Evolutionary conservation across 2,888 invertebrate species (phyloP), one percentile per base, ranked within the genome.

Genomic region (Adineta ricciae): DNA sequence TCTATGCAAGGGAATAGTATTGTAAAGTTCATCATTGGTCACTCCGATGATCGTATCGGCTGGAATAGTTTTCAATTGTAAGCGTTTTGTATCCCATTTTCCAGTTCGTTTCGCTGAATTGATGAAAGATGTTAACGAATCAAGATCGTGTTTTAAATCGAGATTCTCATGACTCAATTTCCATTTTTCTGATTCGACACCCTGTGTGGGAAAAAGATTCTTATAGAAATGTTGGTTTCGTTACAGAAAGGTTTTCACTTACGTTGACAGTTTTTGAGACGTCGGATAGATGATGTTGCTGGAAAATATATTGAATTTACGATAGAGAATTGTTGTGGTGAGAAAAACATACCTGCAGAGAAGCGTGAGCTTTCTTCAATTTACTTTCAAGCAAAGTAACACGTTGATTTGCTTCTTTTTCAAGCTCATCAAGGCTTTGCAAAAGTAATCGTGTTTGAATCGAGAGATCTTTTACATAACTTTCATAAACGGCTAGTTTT

Each of bases 391-490:
- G 87, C 19, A 88, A 85, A 21, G 86, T 86, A 0, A 90, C 90
- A 50, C 89, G 87, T 21, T 89, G 88, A 86, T 90, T 90, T 32
- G 90, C 90, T 85, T 90, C 90, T 83, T 87, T 87, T 86, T 90
- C 90, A 82, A 90, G 87, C 85, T 90, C 90, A 84, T 90, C 90
- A 27, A 90, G 89, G 8, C 89, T 90, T 86, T 89, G 89, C 16
- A 90, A 89, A 49, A 90, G 87, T 5, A 90, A 89, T 56, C 89
- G 89, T 88, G 90, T 90, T 87, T 90, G 90, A 85, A 90, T 89
- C 87, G 88, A 88, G 83, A 90, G 87, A 86, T 90, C 90, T 87
- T 90, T 89, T 8, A 90, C 89, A 87, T 90, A 90, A 0, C 89
- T 89, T 87, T 90, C 83, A 38, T 64, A 64, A 24, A 64, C 24